These are phyloP conservation scores for Morone chrysops DNA, from an alignment of 2,113 vertebrate species.

Conservation along the genomic window DNA sequence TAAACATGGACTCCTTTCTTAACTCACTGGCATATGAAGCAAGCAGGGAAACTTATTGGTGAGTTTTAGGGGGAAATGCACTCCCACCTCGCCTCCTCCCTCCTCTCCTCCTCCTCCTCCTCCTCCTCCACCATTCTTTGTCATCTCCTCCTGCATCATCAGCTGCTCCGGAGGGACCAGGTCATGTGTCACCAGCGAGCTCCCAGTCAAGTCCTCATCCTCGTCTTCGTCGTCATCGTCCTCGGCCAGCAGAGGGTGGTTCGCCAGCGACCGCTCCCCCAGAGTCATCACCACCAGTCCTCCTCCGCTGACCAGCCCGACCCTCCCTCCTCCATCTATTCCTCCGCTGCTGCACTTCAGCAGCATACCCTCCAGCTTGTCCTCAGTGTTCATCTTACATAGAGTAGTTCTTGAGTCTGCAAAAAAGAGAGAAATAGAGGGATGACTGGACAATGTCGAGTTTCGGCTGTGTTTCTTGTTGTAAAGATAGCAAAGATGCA, in stretches of 20 bases:
- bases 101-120: conserved; percentile 88
- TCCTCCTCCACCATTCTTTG: conserved; percentile 88
- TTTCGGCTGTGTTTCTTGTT: not conserved
- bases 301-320: conserved; percentile 72
- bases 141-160: conserved; percentile 98
- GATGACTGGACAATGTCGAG: not conserved
- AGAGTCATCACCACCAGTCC: conserved; percentile 88
- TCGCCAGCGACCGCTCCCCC: conserved; percentile 90
- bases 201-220: conserved; percentile 88
- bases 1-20: conserved; percentile 9
- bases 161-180: conserved; percentile 96
- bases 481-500: not conserved
- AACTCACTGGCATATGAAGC: conserved; percentile 93
- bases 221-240: conserved; percentile 81
- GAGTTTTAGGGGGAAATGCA: conserved; percentile 88
- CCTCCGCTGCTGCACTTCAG: conserved; percentile 93
- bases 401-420: conserved; percentile 59
- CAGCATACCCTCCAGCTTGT: conserved; percentile 96
- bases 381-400: conserved; percentile 96
- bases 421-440: not conserved
- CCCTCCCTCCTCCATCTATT: conserved; percentile 80
- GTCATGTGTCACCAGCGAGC: conserved; percentile 91
- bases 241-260: conserved; percentile 91
- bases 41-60: conserved; percentile 94
- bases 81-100: conserved; percentile 86